Evolutionary conservation across 92 coral and sea anemone species (phyloP).

Genomic region (Nematostella vectensis): DNA sequence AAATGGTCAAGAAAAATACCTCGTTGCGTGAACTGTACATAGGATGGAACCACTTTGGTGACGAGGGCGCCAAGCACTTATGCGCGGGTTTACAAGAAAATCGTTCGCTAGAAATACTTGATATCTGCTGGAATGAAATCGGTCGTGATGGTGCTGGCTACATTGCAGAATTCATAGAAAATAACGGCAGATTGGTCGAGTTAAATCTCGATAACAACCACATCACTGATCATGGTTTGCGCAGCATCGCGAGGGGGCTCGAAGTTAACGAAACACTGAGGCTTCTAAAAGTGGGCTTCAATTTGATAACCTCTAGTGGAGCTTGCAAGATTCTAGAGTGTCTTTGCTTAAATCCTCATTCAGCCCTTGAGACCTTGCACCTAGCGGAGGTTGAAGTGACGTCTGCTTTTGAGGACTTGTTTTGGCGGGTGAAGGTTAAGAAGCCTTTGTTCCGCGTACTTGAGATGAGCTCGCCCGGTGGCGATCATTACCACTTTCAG

Average conservation of each 20-base stretch:
- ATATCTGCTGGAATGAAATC: constrained; percentile 78
- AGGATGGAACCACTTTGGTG: constrained; percentile 81
- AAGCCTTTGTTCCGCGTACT: constrained; percentile 46
- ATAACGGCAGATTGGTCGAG: constrained; percentile 55
- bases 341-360: constrained; percentile 34
- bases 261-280: constrained; percentile 62
- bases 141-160: constrained; percentile 49
- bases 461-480: constrained; percentile 61
- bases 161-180: constrained; percentile 37
- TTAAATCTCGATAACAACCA: constrained; percentile 68
- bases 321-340: constrained; percentile 55
- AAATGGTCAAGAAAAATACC: constrained; percentile 40
- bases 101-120: constrained; percentile 46
- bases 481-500: constrained; percentile 49
- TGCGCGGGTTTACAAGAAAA: constrained; percentile 41
- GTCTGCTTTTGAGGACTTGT: constrained; percentile 42
- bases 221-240: constrained; percentile 67
- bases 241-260: constrained; percentile 52
- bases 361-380: constrained; percentile 41
- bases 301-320: constrained; percentile 55
- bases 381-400: constrained; percentile 74
- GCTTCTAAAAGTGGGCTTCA: constrained; percentile 49
- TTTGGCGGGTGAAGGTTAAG: constrained; percentile 34
- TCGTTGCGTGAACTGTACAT: constrained; percentile 48
- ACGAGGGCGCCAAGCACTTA: constrained; percentile 49